A percentile compares a stretch with the other conserved stretches of the same genome.
phyloP scores from a whole-genome alignment of 2,888 invertebrate species.

The Bombyx huttoni region DNA sequence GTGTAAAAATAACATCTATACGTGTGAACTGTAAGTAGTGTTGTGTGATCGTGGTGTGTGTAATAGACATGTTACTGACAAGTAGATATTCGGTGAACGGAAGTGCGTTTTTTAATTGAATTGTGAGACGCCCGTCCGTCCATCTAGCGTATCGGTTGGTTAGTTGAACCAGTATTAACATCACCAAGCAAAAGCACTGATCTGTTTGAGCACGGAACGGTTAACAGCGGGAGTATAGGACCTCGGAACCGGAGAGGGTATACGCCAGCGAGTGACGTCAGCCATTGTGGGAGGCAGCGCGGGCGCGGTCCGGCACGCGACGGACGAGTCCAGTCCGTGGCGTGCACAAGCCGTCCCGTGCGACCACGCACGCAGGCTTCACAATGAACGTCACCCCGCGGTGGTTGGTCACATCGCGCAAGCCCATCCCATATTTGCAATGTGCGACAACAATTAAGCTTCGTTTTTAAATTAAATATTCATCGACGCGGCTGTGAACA shows the following conservation, averaged over 20 bases:
- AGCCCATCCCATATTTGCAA: conserved; percentile 77
- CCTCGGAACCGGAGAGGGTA: conserved; percentile 17
- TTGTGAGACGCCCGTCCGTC: conserved; percentile 54
- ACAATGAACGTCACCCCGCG: conserved; percentile 51
- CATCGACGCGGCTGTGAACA: conserved; percentile 69
- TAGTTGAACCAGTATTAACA: conserved; percentile 46
- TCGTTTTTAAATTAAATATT: conserved; percentile 53
- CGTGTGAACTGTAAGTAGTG: conserved; percentile 66
- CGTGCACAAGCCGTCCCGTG: conserved; percentile 56
- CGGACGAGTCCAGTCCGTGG: conserved; percentile 23
- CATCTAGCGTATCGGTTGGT: conserved; percentile 53
- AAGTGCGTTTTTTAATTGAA: conserved; percentile 39
- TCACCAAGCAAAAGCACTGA: conserved; percentile 61
- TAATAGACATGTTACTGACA: conserved; percentile 30
- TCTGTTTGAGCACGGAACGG: conserved; percentile 19
- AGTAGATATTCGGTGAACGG: conserved; percentile 52
- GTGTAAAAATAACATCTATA: conserved; percentile 73
- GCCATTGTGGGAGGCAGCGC: conserved; percentile 58
- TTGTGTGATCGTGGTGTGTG: conserved; percentile 60
- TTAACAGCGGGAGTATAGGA: conserved; percentile 12
- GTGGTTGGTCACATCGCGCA: conserved; percentile 81
- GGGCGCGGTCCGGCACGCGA: conserved; percentile 43
- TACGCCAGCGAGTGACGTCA: conserved; percentile 52
- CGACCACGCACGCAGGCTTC: conserved; percentile 51
- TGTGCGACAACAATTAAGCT: conserved; percentile 72